Evolutionary conservation across 2,797 vertebrate species (phyloP).

Genomic region (Graptemys geographica): DNA sequence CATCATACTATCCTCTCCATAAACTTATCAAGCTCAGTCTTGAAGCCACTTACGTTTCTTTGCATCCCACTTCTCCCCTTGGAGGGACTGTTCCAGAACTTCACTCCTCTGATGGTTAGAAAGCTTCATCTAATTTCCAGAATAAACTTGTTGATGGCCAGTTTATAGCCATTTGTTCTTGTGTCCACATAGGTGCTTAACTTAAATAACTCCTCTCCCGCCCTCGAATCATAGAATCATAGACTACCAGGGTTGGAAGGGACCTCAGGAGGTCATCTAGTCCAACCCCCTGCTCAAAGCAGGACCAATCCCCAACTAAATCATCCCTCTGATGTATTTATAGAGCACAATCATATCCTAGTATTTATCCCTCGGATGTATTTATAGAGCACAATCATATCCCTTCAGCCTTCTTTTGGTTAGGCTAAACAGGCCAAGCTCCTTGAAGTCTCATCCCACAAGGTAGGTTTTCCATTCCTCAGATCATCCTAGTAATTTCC

Average conservation of each 20-base stretch:
- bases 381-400: not conserved
- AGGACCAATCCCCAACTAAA: too few relatives aligned
- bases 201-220: not conserved
- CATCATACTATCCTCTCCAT: not conserved
- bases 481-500: too few relatives aligned
- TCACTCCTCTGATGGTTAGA: not conserved
- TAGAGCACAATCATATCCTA: not conserved
- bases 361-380: not conserved
- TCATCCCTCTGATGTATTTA: not conserved
- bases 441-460: too few relatives aligned
- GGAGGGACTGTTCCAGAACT: not conserved
- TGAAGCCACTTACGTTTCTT: not conserved
- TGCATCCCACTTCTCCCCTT: not conserved
- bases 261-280: too few relatives aligned
- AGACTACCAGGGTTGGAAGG: too few relatives aligned
- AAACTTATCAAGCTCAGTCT: not conserved
- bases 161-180: not conserved
- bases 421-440: too few relatives aligned
- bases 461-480: too few relatives aligned
- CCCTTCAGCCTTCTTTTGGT: not conserved
- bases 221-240: not conserved
- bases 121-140: not conserved
- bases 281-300: too few relatives aligned
- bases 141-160: not conserved
- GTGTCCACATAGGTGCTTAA: not conserved